Conservation (phyloP, 2,797 vertebrate species). For the Gobionotothen gibberifrons region DNA sequence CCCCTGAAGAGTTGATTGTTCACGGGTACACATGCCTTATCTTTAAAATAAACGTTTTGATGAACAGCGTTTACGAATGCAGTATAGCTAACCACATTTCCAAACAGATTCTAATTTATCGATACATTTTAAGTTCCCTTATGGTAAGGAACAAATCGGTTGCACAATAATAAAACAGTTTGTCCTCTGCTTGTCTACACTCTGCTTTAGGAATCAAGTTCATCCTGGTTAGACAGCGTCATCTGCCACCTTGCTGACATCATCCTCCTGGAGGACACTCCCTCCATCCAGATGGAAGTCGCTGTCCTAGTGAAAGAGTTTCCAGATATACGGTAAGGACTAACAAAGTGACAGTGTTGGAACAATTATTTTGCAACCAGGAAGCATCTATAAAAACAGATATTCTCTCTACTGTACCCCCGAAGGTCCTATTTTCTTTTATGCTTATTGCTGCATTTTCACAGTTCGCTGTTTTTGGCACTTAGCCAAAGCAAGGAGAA, state of each 20-base stretch:
- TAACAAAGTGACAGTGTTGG: slow-evolving; percentile 20
- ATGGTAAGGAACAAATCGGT: not conserved
- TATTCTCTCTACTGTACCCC: slow-evolving; percentile 39
- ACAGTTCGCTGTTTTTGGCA: slow-evolving; percentile 64
- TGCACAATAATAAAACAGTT: not conserved
- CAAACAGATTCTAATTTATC: not conserved
- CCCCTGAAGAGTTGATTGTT: slow-evolving; percentile 32
- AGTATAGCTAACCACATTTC: not conserved
- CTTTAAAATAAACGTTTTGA: slow-evolving; percentile 12
- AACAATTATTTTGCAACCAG: slow-evolving; percentile 39
- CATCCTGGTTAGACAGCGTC: slow-evolving; percentile 89
- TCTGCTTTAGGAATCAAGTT: slow-evolving; percentile 85
- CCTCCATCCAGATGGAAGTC: slow-evolving; percentile 96
- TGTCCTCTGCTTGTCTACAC: not conserved
- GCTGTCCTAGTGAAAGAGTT: slow-evolving; percentile 92
- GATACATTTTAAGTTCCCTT: not conserved
- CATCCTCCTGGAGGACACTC: slow-evolving; percentile 91
- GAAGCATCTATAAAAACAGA: slow-evolving; percentile 64
- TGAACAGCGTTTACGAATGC: not conserved
- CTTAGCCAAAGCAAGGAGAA: slow-evolving; percentile 46
- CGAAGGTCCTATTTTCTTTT: slow-evolving; percentile 61
- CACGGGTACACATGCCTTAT: not conserved
- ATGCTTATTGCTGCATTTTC: slow-evolving; percentile 67
- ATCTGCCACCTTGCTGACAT: slow-evolving; percentile 91
- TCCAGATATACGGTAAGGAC: slow-evolving; percentile 90